Conservation (phyloP, 2,113 vertebrate genomes). For the Perca fluviatilis region DNA sequence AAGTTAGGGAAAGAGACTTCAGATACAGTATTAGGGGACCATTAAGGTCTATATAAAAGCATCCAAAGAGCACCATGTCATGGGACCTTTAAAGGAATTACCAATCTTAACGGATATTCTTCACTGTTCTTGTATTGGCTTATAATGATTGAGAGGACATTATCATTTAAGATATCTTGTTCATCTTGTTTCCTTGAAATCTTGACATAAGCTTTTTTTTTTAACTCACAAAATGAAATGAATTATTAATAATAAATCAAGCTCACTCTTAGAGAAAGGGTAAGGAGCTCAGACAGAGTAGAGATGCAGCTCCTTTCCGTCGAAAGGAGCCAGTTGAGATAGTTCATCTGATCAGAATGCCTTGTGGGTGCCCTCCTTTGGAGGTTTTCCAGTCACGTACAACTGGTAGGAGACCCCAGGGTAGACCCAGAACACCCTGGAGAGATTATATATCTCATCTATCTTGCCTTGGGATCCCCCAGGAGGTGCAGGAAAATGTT, state of each 20-base stretch:
- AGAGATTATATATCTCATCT: not conserved
- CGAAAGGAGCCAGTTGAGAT: not conserved
- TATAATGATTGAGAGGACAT: not conserved
- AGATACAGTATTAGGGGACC: too few relatives aligned
- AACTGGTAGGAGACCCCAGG: not conserved
- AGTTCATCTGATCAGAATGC: not conserved
- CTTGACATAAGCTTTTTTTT: not conserved
- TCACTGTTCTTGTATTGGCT: not conserved
- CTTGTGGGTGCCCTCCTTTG: not conserved
- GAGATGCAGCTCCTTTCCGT: not conserved
- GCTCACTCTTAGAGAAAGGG: not conserved
- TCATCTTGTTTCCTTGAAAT: not conserved
- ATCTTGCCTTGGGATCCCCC: not conserved
- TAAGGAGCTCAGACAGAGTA: not conserved
- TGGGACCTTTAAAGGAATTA: constrained; percentile 23
- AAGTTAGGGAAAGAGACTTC: too few relatives aligned
- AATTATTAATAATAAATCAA: constrained; percentile 2
- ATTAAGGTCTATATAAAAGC: too few relatives aligned
- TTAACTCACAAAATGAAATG: not conserved
- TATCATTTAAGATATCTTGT: constrained; percentile 2
- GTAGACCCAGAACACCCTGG: not conserved
- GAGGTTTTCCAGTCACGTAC: not conserved
- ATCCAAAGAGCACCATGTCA: too few relatives aligned
- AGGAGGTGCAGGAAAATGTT: not conserved
- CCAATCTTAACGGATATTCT: constrained; percentile 13